phyloP scores from a whole-genome alignment of 2,797 vertebrate genomes.

The Ispidina picta region DNA sequence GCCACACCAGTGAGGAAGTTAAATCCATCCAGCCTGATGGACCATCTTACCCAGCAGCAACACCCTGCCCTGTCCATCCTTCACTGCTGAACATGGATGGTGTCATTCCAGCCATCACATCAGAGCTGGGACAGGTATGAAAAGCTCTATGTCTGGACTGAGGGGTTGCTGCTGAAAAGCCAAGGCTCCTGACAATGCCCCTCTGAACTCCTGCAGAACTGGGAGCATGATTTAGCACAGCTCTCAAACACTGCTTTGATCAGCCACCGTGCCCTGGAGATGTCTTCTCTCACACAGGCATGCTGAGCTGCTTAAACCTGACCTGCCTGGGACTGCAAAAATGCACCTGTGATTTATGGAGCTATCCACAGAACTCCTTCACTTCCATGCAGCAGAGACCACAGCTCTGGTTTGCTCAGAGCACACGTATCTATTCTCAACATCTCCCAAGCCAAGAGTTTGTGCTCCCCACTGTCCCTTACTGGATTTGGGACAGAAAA shows the following conservation, averaged over 20 bases:
- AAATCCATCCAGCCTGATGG: not conserved
- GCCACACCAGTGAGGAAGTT: not conserved
- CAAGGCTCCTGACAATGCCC: not conserved
- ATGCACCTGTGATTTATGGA: constrained; percentile 31
- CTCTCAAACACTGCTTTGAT: constrained; percentile 9
- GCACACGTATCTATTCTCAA: not conserved
- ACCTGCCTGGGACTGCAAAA: constrained; percentile 16
- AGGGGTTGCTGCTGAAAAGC: not conserved
- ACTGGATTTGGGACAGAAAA: not conserved
- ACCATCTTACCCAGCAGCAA: not conserved
- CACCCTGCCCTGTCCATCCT: not conserved
- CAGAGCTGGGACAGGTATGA: not conserved
- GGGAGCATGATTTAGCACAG: not conserved
- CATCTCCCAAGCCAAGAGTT: not conserved
- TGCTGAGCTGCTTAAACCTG: constrained; percentile 17
- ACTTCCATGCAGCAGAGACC: not conserved
- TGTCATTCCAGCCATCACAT: not conserved
- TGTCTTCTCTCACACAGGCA: not conserved
- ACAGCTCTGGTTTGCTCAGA: not conserved
- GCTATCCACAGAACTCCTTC: not conserved
- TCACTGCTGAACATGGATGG: not conserved
- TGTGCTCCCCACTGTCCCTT: not conserved
- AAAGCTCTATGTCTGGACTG: not conserved
- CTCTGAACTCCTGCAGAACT: not conserved
- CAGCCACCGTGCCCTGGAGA: constrained; percentile 8